Percentiles rank a stretch among this genome's conserved stretches.
phyloP scores from a whole-genome alignment of 2,113 vertebrate species.

The Papio anubis region DNA sequence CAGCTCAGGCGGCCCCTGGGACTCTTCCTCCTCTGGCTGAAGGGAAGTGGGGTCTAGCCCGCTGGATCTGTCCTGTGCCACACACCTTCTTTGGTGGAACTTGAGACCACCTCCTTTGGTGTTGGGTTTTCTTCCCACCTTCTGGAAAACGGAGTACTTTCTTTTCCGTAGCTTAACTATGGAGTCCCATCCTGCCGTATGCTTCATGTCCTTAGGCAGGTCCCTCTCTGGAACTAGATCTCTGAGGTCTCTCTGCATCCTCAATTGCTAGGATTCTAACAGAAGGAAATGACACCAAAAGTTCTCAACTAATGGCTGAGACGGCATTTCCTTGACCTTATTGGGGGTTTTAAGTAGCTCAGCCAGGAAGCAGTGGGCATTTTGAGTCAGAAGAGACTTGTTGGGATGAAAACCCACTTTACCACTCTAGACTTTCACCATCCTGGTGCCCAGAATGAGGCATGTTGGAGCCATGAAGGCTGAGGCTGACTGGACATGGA shows the following conservation, averaged over 20 bases:
- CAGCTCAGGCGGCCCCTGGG: slow-evolving; percentile 28
- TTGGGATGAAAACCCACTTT: not conserved
- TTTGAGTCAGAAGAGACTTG: not conserved
- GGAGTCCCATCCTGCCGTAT: not conserved
- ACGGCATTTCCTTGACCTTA: not conserved
- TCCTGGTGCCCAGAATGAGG: not conserved
- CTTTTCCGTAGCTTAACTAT: not conserved
- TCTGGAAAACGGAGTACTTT: not conserved
- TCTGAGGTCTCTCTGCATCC: not conserved
- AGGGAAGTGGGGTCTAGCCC: not conserved
- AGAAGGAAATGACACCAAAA: not conserved
- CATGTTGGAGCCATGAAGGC: not conserved
- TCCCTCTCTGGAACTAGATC: not conserved
- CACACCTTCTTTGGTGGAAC: not conserved
- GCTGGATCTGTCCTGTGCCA: not conserved
- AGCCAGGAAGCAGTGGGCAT: not conserved
- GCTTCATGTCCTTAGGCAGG: not conserved
- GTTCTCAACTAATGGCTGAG: not conserved
- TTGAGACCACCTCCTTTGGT: not conserved
- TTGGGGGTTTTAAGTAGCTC: not conserved
- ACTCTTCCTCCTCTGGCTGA: slow-evolving; percentile 48
- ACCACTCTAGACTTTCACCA: not conserved
- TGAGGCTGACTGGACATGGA: not conserved
- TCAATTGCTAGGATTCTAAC: not conserved
- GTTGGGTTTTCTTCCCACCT: not conserved